Evolutionary conservation across 2,888 invertebrate species (phyloP).

Genomic region (Lycocerus yunnanus): DNA sequence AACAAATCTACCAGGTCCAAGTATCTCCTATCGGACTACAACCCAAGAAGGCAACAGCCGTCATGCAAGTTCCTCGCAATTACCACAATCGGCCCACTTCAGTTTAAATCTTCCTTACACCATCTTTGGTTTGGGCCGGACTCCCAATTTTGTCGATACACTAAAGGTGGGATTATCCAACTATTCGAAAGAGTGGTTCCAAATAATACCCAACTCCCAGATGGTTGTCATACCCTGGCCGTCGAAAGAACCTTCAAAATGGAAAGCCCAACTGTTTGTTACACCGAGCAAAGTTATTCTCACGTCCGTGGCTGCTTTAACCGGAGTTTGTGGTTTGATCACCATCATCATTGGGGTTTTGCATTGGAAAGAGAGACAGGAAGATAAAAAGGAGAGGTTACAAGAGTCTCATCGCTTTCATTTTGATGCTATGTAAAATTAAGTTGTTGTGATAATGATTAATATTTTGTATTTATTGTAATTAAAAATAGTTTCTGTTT

Average conservation of each 20-base stretch:
- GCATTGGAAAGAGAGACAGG: conserved; percentile 87
- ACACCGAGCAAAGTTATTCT: conserved; percentile 92
- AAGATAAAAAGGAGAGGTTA: conserved; percentile 77
- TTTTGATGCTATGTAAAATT: conserved; percentile 80
- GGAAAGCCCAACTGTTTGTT: conserved; percentile 92
- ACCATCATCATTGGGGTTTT: conserved; percentile 82
- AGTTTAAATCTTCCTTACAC: conserved; percentile 94
- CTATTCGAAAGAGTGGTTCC: conserved; percentile 77
- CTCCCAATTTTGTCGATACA: conserved; percentile 95
- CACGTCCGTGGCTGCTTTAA: conserved; percentile 87
- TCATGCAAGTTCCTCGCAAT: conserved; percentile 82
- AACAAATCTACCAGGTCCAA: conserved; percentile 90
- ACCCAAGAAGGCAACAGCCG: conserved; percentile 85
- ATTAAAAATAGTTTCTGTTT: background rate
- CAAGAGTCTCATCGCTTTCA: conserved; percentile 84
- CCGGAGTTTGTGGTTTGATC: conserved; percentile 84
- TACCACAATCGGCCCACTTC: conserved; percentile 90
- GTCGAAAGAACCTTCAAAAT: conserved; percentile 72
- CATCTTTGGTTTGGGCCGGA: conserved; percentile 95
- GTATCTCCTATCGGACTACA: conserved; percentile 83
- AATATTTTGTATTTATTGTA: background rate
- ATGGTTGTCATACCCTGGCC: conserved; percentile 93
- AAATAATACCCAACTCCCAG: conserved; percentile 97
- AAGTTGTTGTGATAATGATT: background rate
- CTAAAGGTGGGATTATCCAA: conserved; percentile 80